Percentiles rank a stretch among this genome's conserved stretches.
Conservation (phyloP, 2,113 vertebrate genomes). For the Candoia aspera region DNA sequence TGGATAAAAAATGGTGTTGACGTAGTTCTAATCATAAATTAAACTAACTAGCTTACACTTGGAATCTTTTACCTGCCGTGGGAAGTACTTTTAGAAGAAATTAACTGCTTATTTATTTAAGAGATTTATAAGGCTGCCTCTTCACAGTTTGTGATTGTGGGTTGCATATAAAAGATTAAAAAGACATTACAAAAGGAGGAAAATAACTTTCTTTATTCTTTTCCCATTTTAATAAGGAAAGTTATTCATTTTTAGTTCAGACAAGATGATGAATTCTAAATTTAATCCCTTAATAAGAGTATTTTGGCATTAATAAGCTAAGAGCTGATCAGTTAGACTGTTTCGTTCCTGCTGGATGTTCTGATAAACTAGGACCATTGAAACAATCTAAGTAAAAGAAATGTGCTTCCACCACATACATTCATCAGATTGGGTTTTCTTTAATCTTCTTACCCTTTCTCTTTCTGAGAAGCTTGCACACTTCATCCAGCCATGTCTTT, state of each 20-base stretch:
- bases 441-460: not conserved
- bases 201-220: not conserved
- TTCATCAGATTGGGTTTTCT: not conserved
- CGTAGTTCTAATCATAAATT: not conserved
- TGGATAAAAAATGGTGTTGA: not conserved
- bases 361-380: not conserved
- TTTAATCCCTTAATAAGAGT: constrained; percentile 56
- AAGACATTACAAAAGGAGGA: not conserved
- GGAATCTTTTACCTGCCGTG: not conserved
- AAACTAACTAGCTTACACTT: not conserved
- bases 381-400: constrained; percentile 4
- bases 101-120: not conserved
- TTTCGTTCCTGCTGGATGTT: constrained; percentile 38
- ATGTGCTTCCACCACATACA: not conserved
- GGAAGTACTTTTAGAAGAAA: not conserved
- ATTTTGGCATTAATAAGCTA: constrained; percentile 56
- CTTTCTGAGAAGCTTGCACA: not conserved
- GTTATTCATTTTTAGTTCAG: constrained; percentile 21
- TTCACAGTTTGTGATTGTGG: not conserved
- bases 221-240: not conserved
- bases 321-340: constrained; percentile 56
- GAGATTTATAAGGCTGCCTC: not conserved
- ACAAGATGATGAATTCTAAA: constrained; percentile 56
- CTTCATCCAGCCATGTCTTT: not conserved
- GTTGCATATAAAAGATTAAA: not conserved